These are phyloP conservation scores for Zoanthus solanderi DNA, from an alignment of 92 coral and sea anemone species.

Conservation along the genomic window DNA sequence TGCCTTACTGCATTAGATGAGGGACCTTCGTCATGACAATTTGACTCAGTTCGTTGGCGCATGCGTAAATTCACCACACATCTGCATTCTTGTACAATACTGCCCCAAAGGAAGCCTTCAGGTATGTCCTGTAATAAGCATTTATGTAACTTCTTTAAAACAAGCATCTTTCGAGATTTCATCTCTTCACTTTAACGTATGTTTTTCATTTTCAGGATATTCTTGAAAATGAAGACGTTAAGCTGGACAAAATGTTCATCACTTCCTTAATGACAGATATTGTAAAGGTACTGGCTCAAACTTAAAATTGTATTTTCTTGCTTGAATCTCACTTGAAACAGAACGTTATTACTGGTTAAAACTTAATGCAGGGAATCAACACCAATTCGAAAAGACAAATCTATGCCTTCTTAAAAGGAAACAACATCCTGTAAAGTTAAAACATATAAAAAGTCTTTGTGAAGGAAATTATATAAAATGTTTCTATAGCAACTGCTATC, in stretches of 20 bases:
- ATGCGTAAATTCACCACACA: slow-evolving; percentile 82
- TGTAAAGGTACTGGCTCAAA: slow-evolving; percentile 74
- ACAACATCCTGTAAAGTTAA: no score
- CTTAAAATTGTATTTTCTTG: neutral
- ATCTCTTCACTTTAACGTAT: neutral
- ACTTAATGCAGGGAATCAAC: no score
- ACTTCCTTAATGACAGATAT: slow-evolving; percentile 89
- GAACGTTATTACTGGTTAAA: no score
- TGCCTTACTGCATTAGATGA: slow-evolving; percentile 64
- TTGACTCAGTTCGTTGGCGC: slow-evolving; percentile 92
- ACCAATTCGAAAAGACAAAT: no score
- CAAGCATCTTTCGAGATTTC: neutral
- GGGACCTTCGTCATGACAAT: slow-evolving; percentile 92
- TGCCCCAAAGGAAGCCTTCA: slow-evolving; percentile 98
- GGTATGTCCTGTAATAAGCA: slow-evolving; percentile 48
- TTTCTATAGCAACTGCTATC: no score
- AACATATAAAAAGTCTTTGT: no score
- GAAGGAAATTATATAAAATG: no score
- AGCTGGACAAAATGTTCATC: slow-evolving; percentile 93
- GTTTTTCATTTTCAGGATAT: slow-evolving; percentile 71
- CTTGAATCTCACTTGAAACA: no score
- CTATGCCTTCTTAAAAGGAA: no score
- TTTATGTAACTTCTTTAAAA: neutral
- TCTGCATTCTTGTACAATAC: slow-evolving; percentile 85
- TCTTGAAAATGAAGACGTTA: slow-evolving; percentile 92